Conservation (phyloP, 2,888 invertebrate genomes). For the Drosophila picticornis region DNA sequence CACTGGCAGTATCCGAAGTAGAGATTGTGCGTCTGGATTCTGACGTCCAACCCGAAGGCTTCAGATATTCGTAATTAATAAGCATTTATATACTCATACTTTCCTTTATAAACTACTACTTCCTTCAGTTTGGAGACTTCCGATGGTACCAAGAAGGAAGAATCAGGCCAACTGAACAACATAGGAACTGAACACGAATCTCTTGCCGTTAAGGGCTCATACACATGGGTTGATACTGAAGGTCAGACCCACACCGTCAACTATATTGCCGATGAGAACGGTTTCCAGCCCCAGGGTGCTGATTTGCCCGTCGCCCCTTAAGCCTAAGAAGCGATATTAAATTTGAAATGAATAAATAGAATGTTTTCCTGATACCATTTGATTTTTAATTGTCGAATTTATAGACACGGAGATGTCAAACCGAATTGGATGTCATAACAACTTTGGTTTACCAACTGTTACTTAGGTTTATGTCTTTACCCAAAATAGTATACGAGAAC, state of each 20-base stretch:
- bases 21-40: slow-evolving; percentile 13
- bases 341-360: slow-evolving; percentile 15
- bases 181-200: slow-evolving; percentile 83
- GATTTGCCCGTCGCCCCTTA: slow-evolving; percentile 84
- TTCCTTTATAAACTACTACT: not conserved
- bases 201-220: slow-evolving; percentile 69
- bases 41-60: slow-evolving; percentile 86
- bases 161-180: slow-evolving; percentile 57
- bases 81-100: not conserved
- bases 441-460: not conserved
- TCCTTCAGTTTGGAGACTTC: not conserved
- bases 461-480: not conserved
- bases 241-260: slow-evolving; percentile 87
- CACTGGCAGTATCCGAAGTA: slow-evolving; percentile 62
- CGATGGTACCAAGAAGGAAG: slow-evolving; percentile 25
- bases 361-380: slow-evolving; percentile 4
- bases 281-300: slow-evolving; percentile 86
- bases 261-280: slow-evolving; percentile 83
- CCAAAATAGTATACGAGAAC: not conserved
- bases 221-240: slow-evolving; percentile 86
- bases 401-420: not conserved
- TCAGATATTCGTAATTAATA: slow-evolving; percentile 83
- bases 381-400: not conserved
- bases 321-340: slow-evolving; percentile 43
- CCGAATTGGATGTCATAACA: not conserved